Conservation (phyloP, 2,888 invertebrate species). For the Acrobasis repandana region DNA sequence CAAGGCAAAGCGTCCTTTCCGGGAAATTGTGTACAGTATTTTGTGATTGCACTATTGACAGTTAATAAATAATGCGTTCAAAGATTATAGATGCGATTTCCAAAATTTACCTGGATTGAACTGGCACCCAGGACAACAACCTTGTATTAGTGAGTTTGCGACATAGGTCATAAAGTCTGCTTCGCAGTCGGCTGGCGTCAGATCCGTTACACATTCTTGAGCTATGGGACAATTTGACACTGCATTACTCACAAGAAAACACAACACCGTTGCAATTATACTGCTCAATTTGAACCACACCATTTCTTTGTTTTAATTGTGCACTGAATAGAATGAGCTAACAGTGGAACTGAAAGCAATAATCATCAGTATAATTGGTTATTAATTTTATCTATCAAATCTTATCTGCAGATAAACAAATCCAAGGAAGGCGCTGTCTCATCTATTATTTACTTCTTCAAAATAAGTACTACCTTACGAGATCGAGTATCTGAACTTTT, state of each 20-base stretch:
- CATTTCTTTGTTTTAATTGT: constrained; percentile 11
- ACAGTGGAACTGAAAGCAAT: constrained; percentile 24
- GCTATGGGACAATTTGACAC: constrained; percentile 55
- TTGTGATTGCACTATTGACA: constrained; percentile 21
- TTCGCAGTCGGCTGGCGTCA: constrained; percentile 51
- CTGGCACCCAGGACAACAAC: constrained; percentile 75
- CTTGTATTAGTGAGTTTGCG: constrained; percentile 52
- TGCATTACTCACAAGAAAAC: constrained; percentile 32
- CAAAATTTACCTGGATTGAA: constrained; percentile 33
- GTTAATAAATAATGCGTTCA: not conserved
- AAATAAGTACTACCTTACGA: not conserved
- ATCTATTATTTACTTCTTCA: constrained; percentile 4
- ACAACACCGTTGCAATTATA: constrained; percentile 1
- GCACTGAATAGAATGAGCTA: constrained; percentile 11
- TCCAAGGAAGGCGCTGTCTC: not conserved
- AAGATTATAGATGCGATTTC: no score
- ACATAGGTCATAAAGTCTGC: constrained; percentile 43
- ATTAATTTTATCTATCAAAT: constrained; percentile 50
- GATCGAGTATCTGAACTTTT: not conserved
- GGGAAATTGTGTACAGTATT: constrained; percentile 45
- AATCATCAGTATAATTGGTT: constrained; percentile 41
- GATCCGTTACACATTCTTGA: constrained; percentile 64
- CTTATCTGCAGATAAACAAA: constrained; percentile 43
- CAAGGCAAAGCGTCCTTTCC: constrained; percentile 53
- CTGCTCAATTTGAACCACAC: not conserved